Percentiles rank a stretch among this genome's conserved stretches.
phyloP scores from a whole-genome alignment of 2,888 invertebrate species.

The Fragum fragum region DNA sequence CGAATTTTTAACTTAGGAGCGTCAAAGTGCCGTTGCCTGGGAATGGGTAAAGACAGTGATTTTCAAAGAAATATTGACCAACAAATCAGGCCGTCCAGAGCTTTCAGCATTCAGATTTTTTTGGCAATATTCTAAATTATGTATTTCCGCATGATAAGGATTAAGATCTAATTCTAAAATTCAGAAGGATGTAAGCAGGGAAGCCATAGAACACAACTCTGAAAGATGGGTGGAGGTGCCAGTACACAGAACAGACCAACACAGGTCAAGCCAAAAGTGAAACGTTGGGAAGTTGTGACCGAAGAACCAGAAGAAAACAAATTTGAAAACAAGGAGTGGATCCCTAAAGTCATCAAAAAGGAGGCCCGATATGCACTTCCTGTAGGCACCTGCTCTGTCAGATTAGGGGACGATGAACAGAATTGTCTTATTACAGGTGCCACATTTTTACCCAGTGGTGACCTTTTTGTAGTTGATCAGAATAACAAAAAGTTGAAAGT shows the following conservation, averaged over 20 bases:
- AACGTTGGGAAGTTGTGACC: slow-evolving; percentile 34
- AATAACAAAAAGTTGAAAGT: slow-evolving; percentile 61
- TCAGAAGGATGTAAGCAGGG: too few relatives aligned
- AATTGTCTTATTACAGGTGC: slow-evolving; percentile 59
- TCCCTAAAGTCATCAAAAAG: slow-evolving; percentile 49
- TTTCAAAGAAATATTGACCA: too few relatives aligned
- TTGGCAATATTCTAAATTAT: too few relatives aligned
- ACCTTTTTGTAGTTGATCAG: slow-evolving; percentile 57
- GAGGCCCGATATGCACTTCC: slow-evolving; percentile 53
- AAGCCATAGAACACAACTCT: too few relatives aligned
- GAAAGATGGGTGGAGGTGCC: background rate
- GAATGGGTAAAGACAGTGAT: too few relatives aligned
- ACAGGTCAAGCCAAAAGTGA: background rate
- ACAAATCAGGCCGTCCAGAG: too few relatives aligned
- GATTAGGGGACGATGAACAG: slow-evolving; percentile 55
- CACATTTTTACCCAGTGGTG: slow-evolving; percentile 56
- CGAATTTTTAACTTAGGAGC: background rate
- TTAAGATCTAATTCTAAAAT: too few relatives aligned
- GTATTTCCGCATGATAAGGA: too few relatives aligned
- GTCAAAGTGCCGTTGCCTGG: background rate
- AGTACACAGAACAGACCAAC: slow-evolving; percentile 22
- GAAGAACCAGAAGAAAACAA: slow-evolving; percentile 43
- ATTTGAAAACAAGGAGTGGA: slow-evolving; percentile 56
- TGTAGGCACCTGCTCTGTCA: slow-evolving; percentile 40
- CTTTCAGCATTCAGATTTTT: too few relatives aligned